Base-by-base conservation (phyloP, 1,140 invertebrate genomes). In the Nixonia krombeini region DNA sequence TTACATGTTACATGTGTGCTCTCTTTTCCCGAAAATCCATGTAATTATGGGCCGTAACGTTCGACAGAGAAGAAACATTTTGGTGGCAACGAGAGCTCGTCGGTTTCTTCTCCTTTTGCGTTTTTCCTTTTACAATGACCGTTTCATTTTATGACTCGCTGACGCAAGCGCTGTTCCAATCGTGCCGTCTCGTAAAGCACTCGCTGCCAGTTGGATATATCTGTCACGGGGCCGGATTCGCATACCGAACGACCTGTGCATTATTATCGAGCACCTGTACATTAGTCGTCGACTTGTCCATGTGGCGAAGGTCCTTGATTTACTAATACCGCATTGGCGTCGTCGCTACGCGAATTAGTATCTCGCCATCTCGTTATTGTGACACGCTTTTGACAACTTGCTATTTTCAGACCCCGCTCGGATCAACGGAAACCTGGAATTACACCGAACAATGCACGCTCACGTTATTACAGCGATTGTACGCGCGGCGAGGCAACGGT, bases 181-280 rank as follows among this genome's bases (percentile, higher is more conserved):
- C 9, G 29, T n/a, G 9, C 12, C 40, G 42, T 53, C 33, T 53
- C 50, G 58, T 49, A 53, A 62, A 53, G 50, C 41, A 47, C 41
- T 53, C 42, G 38, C 42, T 62, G 50, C 49, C 58, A 53, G 35
- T 44, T 53, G 37, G 49, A 47, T n/a, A 53, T 62, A 62, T 62
- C 58, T 62, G 50, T 62, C 53, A 62, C 58, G 49, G 58, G 49
- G 58, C 42, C 58, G 25, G 58, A 47, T 17, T 53, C 50, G 50
- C 50, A 53, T 62, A 53, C 50, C 46, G 35, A 33, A 47, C 58
- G 42, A 53, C 41, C 50, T 18, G 44, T 40, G 41, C 37, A 52
- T 52, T 51, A 61, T 61, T 51, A 61, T 51, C 47, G 46, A 61
- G 47, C 57, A 61, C 57, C 57, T 61, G 57, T 61, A 47, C 57